Evolutionary conservation across 2,797 vertebrate genomes (phyloP), one percentile per base, ranked within the genome.

Genomic region (Nyctalus aviator): DNA sequence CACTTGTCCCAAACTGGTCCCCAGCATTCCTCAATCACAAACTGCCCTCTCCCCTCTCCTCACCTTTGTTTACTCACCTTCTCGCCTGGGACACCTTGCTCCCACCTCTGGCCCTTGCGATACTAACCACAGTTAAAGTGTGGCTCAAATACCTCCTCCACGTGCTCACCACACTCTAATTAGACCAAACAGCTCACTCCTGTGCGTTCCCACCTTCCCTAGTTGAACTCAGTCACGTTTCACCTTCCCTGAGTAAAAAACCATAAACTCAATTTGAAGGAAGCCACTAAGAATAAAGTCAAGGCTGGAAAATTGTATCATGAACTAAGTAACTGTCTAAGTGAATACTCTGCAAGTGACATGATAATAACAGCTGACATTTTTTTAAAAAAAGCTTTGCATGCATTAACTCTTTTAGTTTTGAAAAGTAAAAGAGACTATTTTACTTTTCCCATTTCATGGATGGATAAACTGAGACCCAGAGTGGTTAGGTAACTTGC

Each of bases 371-470:
- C 10, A 37, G 82, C 69, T 44, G 77, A 41, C 30, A 41, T 20
- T 68, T 89, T 76, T 53, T 21, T 27, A 8, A 10, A 8, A 10
- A 71, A 85, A 78, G 41, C 30, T 53, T 79, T 64, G 12, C 6
- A 20, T 55, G 13, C 27, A 76, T 69, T 55, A 78, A 75, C 23
- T 75, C 50, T 57, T 48, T 57, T 48, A 23, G 35, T 20, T 55
- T 90, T 85, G 81, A 90, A n/a, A n/a, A n/a, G n/a, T n/a, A n/a
- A n/a, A 57, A 64, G 64, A n/a, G 8, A 55, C 44, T 64, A 30
- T 37, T 57, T 81, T 64, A 50, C 41, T 90, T 87, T 57, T 72
- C 84, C 66, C 32, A 72, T 48, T 50, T 84, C 83, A 30, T n/a
- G 50, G 77, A 37, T 48, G 18, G 37, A 41, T 57, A 78, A 93